Base-by-base conservation (phyloP, 1,140 invertebrate genomes). In the Stenopsyche tienmushanensis region DNA sequence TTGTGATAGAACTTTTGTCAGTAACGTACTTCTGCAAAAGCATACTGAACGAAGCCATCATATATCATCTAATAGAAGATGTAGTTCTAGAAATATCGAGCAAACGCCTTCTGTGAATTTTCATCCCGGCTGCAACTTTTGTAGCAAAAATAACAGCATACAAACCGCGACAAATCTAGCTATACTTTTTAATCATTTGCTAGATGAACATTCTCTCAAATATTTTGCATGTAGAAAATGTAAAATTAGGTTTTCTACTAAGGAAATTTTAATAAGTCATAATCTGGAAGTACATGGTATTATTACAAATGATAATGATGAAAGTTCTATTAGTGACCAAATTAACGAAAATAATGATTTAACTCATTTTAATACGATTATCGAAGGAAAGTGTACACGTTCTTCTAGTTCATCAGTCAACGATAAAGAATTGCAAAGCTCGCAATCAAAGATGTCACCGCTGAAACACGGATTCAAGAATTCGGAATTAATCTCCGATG, bases 1-100 rank as follows among this genome's bases (percentile, higher is more conserved):
- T 71, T 88, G 86, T 72, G 82, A 84, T 66, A 78, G 86, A 21
- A 83, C 82, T 50, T 88, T 88, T 67, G 73, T 80, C 3, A 85
- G 82, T 7, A 77, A 80, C 49, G 82, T 81, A 1, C 71, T 86
- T 47, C 75, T 81, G 20, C 84, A 85, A 62, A 77, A 84, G 53
- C 86, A 88, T 69, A 80, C 80, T 0, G 82, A 84, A 20, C 75
- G 84, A 17, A 78, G 80, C 3, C 84, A 85, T 69, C 77, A 73
- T 10, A 65, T 71, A 5, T 76, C 76, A 53, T 72, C 75, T 20
- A 71, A 68, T 41, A 67, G 78, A 45, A 65, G 78, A 7, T 72
- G 73, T 17, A 78, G 77, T 65, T 73, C 74, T 24, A 70, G 76
- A 47, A 74, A 73, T 42, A 44, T 60, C 18, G 65, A 66, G 15